phyloP scores from a whole-genome alignment of 2,113 vertebrate genomes.

The Sarotherodon lohbergeri region DNA sequence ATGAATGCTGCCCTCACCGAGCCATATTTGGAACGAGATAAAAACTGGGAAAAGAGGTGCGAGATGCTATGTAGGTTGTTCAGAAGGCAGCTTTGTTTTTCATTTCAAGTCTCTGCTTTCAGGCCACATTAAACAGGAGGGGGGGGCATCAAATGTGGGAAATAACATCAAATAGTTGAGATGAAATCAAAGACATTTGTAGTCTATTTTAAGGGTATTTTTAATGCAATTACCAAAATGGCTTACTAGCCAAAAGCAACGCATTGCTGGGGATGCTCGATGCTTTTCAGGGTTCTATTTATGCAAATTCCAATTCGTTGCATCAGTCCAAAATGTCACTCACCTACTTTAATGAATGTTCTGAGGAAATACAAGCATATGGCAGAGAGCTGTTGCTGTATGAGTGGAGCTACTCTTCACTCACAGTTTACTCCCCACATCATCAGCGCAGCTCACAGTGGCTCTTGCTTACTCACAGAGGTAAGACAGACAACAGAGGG shows the following conservation, averaged over 20 bases:
- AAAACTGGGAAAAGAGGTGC: constrained; percentile 25
- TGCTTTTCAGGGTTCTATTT: neutral
- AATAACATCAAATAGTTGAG: constrained; percentile 12
- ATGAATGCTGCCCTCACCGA: constrained; percentile 57
- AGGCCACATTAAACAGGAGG: neutral
- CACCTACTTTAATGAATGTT: neutral
- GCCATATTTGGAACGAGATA: constrained; percentile 58
- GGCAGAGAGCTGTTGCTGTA: neutral
- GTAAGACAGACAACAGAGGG: neutral
- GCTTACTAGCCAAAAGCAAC: neutral
- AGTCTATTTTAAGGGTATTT: neutral
- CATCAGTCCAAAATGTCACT: neutral
- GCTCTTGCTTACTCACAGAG: neutral
- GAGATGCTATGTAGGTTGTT: constrained; percentile 46
- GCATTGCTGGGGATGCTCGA: neutral
- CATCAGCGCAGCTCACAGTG: neutral
- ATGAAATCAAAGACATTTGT: neutral
- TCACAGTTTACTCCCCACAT: neutral
- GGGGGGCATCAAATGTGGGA: neutral
- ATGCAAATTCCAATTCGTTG: neutral
- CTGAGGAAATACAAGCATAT: neutral
- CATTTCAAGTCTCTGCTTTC: constrained; percentile 14
- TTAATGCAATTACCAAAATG: neutral
- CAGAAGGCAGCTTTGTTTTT: constrained; percentile 15
- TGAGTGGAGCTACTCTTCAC: neutral